Conservation (phyloP, 2,888 invertebrate species). For the Cremastinae sp. region DNA sequence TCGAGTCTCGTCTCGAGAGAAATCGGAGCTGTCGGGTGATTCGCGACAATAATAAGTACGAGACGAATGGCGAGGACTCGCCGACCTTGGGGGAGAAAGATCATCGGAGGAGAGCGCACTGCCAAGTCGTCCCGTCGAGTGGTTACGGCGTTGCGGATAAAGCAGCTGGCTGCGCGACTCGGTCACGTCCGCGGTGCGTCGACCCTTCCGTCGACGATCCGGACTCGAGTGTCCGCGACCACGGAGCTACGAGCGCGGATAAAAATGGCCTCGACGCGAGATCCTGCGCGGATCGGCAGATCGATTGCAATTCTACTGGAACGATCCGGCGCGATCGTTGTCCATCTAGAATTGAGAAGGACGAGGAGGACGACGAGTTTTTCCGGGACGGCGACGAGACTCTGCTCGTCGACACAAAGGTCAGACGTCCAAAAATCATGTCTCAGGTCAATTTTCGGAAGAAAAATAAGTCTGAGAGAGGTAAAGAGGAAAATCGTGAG, state of each 20-base stretch:
- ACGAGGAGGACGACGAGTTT: constrained; percentile 27
- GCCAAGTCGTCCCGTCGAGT: constrained; percentile 14
- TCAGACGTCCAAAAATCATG: constrained; percentile 46
- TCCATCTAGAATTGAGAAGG: constrained; percentile 61
- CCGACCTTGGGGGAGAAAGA: constrained; percentile 57
- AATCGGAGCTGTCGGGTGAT: neutral
- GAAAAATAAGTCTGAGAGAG: constrained; percentile 2
- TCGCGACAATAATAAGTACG: constrained; percentile 36
- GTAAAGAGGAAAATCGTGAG: neutral
- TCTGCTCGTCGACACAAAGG: constrained; percentile 20
- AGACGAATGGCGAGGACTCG: constrained; percentile 49
- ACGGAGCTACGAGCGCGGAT: constrained; percentile 47
- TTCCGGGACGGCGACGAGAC: constrained; percentile 34
- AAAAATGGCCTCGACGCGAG: constrained; percentile 42
- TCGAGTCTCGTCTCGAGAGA: constrained; percentile 1
- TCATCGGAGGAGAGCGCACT: constrained; percentile 49
- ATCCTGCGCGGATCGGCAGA: constrained; percentile 55
- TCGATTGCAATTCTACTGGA: constrained; percentile 57
- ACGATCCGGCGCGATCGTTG: constrained; percentile 68
- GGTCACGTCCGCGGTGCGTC: constrained; percentile 51
- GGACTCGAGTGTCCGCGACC: constrained; percentile 38
- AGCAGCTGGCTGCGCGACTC: constrained; percentile 34
- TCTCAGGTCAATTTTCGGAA: constrained; percentile 64
- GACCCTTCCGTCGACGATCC: constrained; percentile 62
- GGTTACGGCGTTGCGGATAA: constrained; percentile 7